Base-by-base conservation (phyloP, 1,140 invertebrate species). In the Aphelenchoides avenae region DNA sequence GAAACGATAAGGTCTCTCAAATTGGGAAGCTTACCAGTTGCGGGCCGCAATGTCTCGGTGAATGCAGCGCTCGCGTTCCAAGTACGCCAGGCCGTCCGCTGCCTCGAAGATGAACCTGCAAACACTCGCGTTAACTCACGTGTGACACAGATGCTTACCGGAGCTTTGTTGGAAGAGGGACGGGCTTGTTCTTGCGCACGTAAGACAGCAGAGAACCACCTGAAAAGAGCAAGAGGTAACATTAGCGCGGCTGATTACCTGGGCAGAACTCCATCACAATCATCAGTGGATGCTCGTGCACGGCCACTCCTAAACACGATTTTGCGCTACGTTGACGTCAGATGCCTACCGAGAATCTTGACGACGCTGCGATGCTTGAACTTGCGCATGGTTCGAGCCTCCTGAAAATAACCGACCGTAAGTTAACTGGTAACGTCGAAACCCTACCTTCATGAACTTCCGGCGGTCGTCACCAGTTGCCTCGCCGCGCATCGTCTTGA, bases 341-440 rank as follows among this genome's bases (percentile, higher is more conserved):
- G n/a, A n/a, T n/a, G n/a, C n/a, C n/a, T n/a, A n/a, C n/a, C 79
- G 13, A 80, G 65, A 7, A 81, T 76, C 9, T 71, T 66, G 7
- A 80, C 78, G 40, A 80, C 78, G 52, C 79, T 78, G 0, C 76
- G 70, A 47, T 80, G 76, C 0, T 18, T 13, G 22, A 70, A 48
- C 30, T 66, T 67, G 18, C 64, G 29, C 64, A 66, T 66, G 2
- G 67, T n/a, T 13, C 64, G 39, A 4, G 64, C 64, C 37, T 66
- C 64, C 36, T 66, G n/a, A n/a, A n/a, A n/a, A n/a, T n/a, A n/a
- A n/a, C n/a, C n/a, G n/a, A n/a, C n/a, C n/a, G n/a, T n/a, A n/a
- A n/a, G n/a, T n/a, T n/a, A n/a, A n/a, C n/a, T n/a, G n/a, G n/a
- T n/a, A n/a, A n/a, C n/a, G n/a, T n/a, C n/a, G n/a, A n/a, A n/a